Evolutionary conservation across 2,113 vertebrate species (phyloP), one percentile per base, ranked within the genome.

Genomic region (Arothron firmamentum): DNA sequence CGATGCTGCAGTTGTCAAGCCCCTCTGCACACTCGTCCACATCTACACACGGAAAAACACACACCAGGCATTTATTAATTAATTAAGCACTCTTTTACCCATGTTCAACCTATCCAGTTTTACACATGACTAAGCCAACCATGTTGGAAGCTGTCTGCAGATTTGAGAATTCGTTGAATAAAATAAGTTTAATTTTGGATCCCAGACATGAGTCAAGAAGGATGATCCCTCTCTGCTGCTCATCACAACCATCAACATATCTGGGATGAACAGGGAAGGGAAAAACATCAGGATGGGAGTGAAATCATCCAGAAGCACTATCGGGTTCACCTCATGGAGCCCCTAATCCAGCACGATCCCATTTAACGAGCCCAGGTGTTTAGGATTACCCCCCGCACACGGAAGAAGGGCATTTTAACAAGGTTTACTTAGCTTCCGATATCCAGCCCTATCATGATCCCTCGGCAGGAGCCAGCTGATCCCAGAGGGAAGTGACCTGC

Each of bases 1-100:
- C 92, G n/a, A 93, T 92, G 82, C 91, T 92, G 83, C 92, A 93
- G 85, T 90, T 92, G 87, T 93, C 92, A 48, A 91, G 87, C 21
- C 85, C 88, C 76, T 93, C 90, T 16, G 88, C 89, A 67, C 92
- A 93, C 87, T 93, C 92, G 49, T 93, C 92, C 84, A 92, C 91
- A 89, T 93, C 92, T 93, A 76, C 42, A 60, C 41, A 71, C 31
- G 41, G 52, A 59, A 45, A 41, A 23, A 20, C 12, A 59, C 2
- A 31, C 47, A 20, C 59, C 7, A 14, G 23, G 18, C 2, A 31
- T 8, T 47, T 16, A 49, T 56, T 47, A 62, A 60, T 14, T 41
- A 34, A 58, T 34, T 53, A 71, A n/a, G 49, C 21, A 67, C 43
- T 45, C 28, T 45, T 15, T 15, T 6, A 45, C 6, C 4, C 5